Conservation (phyloP, 92 coral and sea anemone species). For the Zoanthus sociatus region DNA sequence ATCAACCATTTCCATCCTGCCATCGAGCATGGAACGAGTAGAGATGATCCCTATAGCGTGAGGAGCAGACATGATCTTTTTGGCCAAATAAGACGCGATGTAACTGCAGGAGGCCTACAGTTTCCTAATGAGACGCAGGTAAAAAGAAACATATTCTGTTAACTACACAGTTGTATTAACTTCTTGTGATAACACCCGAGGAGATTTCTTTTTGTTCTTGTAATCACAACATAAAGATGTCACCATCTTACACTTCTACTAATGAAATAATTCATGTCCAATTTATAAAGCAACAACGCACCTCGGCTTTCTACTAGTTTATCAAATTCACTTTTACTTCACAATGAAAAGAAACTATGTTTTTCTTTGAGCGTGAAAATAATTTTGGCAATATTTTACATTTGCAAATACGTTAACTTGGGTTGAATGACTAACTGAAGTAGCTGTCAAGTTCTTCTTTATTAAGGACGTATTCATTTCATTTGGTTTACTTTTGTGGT, state of each 20-base stretch:
- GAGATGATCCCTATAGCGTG: slow-evolving; percentile 80
- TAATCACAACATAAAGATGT: slow-evolving; percentile 41
- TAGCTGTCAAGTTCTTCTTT: slow-evolving; percentile 9
- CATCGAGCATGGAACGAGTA: slow-evolving; percentile 85
- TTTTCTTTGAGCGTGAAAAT: slow-evolving; percentile 16
- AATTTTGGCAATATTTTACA: slow-evolving; percentile 14
- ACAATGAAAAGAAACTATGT: slow-evolving; percentile 9
- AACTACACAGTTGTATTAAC: slow-evolving; percentile 63
- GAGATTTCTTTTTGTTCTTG: slow-evolving; percentile 24
- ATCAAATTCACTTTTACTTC: slow-evolving; percentile 1
- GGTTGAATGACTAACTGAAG: slow-evolving; percentile 8
- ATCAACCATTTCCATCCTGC: slow-evolving; percentile 92
- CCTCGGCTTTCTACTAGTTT: background rate
- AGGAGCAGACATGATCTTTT: slow-evolving; percentile 89
- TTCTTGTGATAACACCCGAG: slow-evolving; percentile 62
- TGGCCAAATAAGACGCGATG: slow-evolving; percentile 57
- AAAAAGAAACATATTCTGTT: slow-evolving; percentile 51
- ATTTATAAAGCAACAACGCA: slow-evolving; percentile 3
- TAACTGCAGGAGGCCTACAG: slow-evolving; percentile 56
- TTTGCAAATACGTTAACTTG: slow-evolving; percentile 15
- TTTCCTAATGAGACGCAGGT: slow-evolving; percentile 77
- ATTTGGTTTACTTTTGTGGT: slow-evolving; percentile 52
- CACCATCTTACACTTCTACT: background rate
- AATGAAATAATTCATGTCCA: slow-evolving; percentile 4
- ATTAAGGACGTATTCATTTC: slow-evolving; percentile 39